A percentile compares a stretch with the other conserved stretches of the same genome.
Conservation (phyloP, 2,888 invertebrate species). For the Aleiodes testaceus region DNA sequence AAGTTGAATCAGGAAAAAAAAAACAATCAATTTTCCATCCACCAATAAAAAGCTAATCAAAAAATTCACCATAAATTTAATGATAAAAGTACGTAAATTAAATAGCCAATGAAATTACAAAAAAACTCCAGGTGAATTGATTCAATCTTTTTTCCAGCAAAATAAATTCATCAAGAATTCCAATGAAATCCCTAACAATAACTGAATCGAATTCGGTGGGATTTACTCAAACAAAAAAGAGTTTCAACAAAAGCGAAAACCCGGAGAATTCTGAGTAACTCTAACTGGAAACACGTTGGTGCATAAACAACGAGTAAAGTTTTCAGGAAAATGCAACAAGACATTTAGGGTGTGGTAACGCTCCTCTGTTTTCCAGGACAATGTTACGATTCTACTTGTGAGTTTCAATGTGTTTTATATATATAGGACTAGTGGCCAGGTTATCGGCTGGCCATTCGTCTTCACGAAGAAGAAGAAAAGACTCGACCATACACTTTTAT, state of each 20-base stretch:
- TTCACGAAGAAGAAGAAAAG: constrained; percentile 45
- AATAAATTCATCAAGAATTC: no score
- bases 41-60: neutral
- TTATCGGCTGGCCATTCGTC: constrained; percentile 65
- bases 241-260: no score
- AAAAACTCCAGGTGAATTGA: no score
- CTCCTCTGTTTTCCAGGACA: constrained; percentile 7
- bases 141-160: no score
- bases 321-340: constrained; percentile 25
- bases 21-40: neutral
- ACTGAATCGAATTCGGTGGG: no score
- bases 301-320: constrained; percentile 23
- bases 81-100: no score
- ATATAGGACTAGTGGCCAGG: constrained; percentile 15
- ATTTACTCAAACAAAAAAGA: no score
- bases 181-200: neutral
- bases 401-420: no score
- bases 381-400: neutral
- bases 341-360: constrained; percentile 28
- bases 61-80: neutral
- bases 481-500: constrained; percentile 39
- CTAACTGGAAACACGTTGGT: neutral
- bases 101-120: no score
- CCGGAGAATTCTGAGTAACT: no score
- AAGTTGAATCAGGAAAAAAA: neutral